Evolutionary conservation across 2,797 vertebrate genomes (phyloP).

Genomic region (Huso huso): DNA sequence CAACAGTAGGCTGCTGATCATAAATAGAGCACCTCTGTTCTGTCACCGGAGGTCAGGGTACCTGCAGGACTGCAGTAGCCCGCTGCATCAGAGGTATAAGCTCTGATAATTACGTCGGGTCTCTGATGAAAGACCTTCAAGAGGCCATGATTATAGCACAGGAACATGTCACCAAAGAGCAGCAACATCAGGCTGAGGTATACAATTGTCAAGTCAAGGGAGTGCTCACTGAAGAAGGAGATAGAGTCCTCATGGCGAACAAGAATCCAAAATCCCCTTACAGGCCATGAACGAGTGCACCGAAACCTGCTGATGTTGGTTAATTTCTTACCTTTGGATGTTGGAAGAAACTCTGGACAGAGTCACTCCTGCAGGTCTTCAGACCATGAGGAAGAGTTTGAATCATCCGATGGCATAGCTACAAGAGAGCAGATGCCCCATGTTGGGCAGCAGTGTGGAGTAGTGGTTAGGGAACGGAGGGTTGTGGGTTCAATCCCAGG

Average conservation of each 20-base stretch:
- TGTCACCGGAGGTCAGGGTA: too few species aligned
- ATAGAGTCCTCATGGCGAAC: not conserved
- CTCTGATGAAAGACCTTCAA: constrained; percentile 10
- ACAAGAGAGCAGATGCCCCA: not conserved
- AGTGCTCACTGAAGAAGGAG: not conserved
- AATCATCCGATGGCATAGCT: not conserved
- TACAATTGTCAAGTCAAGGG: not conserved
- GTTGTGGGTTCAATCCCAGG: too few species aligned
- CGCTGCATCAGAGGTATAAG: not conserved
- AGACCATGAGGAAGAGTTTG: not conserved
- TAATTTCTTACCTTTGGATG: not conserved
- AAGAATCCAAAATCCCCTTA: not conserved
- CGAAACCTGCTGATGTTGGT: not conserved
- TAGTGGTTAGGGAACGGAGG: too few species aligned
- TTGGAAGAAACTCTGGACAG: not conserved
- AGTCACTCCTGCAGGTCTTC: not conserved
- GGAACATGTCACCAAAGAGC: not conserved
- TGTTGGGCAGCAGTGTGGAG: not conserved
- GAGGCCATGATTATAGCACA: constrained; percentile 11
- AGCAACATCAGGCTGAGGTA: not conserved
- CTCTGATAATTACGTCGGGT: constrained; percentile 7
- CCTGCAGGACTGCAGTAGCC: too few species aligned
- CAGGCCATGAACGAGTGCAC: not conserved
- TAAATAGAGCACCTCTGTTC: too few species aligned
- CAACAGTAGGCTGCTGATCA: too few species aligned